Percentiles rank a stretch among this genome's conserved stretches.
phyloP scores from a whole-genome alignment of 2,113 vertebrate genomes.

The Elaphurus davidianus region DNA sequence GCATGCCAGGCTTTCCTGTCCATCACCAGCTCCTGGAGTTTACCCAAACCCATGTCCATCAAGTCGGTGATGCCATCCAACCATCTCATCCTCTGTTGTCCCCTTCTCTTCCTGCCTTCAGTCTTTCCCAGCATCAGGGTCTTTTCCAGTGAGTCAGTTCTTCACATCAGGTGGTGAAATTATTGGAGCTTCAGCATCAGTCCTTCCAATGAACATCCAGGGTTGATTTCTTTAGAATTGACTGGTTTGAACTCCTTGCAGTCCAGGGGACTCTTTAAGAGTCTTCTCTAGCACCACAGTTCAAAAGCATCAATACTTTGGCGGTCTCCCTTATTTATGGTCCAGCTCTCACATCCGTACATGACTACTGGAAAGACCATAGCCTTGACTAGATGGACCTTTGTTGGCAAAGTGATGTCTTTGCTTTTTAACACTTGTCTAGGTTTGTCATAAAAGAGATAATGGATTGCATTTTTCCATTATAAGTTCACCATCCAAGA shows the following conservation, averaged over 20 bases:
- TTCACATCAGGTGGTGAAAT: not conserved
- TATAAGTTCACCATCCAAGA: not conserved
- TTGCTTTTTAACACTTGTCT: not conserved
- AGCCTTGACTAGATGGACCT: not conserved
- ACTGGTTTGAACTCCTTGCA: not conserved
- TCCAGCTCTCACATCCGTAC: not conserved
- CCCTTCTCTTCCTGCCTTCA: not conserved
- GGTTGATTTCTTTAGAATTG: not conserved
- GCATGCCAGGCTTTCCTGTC: not conserved
- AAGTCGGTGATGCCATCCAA: not conserved
- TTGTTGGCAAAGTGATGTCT: not conserved
- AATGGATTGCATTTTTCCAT: not conserved
- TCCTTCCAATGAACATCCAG: not conserved
- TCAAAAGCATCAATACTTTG: not conserved
- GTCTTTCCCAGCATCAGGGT: not conserved
- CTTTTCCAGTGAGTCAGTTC: not conserved
- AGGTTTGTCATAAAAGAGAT: not conserved
- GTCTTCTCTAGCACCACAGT: not conserved
- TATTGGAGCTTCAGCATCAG: not conserved
- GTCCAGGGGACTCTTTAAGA: not conserved
- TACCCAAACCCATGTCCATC: not conserved
- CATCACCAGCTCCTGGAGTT: not conserved
- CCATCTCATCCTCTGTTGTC: not conserved
- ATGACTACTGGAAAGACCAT: not conserved
- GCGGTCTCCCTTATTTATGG: not conserved